Evolutionary conservation across 2,797 vertebrate species (phyloP).

Genomic region (Gallinago nigripennis): DNA sequence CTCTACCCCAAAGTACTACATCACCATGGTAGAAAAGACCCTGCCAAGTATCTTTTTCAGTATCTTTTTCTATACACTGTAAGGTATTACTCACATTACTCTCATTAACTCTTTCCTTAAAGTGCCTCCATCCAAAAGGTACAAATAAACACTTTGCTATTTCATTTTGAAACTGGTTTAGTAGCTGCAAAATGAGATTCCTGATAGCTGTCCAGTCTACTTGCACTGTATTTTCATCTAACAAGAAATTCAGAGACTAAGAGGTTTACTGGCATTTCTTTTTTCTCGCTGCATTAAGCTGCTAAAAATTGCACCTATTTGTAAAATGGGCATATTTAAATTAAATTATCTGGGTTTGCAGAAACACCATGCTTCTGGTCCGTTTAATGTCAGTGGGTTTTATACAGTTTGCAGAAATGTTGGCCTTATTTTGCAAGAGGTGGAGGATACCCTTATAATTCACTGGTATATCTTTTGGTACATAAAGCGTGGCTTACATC

Average conservation of each 20-base stretch:
- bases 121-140: not conserved
- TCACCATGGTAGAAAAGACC: not conserved
- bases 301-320: not conserved
- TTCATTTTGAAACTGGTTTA: not conserved
- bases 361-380: not conserved
- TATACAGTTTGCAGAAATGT: not conserved
- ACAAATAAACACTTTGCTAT: not conserved
- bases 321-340: not conserved
- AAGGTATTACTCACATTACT: not conserved
- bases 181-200: not conserved
- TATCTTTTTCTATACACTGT: not conserved
- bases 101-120: not conserved
- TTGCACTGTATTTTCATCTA: too few species aligned
- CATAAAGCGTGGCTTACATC: not conserved
- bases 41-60: not conserved
- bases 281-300: slow-evolving; percentile 7
- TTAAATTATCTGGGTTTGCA: not conserved
- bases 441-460: not conserved
- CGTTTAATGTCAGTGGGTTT: not conserved
- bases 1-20: not conserved
- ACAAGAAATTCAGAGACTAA: not conserved
- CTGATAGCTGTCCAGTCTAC: not conserved
- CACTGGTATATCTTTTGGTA: not conserved
- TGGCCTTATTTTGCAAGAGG: not conserved
- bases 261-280: not conserved